These are phyloP conservation scores for Progne subis DNA, from an alignment of 2,113 vertebrate species.

Conservation along the genomic window DNA sequence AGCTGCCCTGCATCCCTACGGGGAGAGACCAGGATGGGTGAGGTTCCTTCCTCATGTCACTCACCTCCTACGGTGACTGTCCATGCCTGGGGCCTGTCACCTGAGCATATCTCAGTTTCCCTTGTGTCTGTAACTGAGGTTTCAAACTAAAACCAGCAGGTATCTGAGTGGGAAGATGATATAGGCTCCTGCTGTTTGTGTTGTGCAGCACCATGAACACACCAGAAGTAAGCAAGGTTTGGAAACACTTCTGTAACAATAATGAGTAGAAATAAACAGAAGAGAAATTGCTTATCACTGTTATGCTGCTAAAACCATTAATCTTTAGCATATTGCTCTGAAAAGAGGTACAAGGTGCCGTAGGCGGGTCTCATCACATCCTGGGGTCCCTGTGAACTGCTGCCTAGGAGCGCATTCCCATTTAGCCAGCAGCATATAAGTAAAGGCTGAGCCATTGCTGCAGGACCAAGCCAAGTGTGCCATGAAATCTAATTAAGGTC, in stretches of 20 bases:
- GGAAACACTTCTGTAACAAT: not conserved
- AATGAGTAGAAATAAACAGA: not conserved
- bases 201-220: not conserved
- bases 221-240: not conserved
- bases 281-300: not conserved
- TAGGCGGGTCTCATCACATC: not conserved
- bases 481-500: conserved; percentile 50
- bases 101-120: not conserved
- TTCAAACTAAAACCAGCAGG: not conserved
- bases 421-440: not conserved
- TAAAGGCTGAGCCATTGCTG: not conserved
- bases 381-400: not conserved
- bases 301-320: not conserved
- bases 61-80: not conserved
- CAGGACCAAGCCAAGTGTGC: not conserved
- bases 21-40: not conserved
- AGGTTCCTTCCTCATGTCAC: not conserved
- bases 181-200: not conserved
- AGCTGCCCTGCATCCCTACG: not conserved
- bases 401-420: not conserved
- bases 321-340: not conserved
- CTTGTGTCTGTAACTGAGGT: not conserved
- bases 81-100: not conserved
- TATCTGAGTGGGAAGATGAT: not conserved
- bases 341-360: not conserved